Evolutionary conservation across 2,888 invertebrate genomes (phyloP).

Genomic region (Heterodera filipjevi): DNA sequence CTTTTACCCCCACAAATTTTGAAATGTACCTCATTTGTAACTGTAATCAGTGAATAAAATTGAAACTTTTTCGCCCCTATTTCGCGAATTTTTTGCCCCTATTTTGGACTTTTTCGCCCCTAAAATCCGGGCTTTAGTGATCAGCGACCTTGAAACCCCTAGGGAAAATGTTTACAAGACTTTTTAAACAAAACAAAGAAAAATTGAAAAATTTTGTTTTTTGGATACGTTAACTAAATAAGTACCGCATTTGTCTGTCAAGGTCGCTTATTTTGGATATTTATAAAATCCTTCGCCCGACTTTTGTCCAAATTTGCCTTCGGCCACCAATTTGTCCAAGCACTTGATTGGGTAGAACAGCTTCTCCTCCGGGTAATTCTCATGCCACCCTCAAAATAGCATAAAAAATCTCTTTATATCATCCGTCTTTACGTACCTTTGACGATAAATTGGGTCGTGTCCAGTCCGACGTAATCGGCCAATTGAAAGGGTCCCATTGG

Average conservation of each 20-base stretch:
- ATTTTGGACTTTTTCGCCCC: too few relatives aligned
- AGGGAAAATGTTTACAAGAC: too few relatives aligned
- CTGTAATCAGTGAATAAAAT: too few relatives aligned
- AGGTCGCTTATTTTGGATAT: slow-evolving; percentile 66
- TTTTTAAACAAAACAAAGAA: too few relatives aligned
- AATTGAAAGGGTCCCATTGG: slow-evolving; percentile 89
- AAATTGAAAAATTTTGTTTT: too few relatives aligned
- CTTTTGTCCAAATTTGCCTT: slow-evolving; percentile 82
- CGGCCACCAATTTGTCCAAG: slow-evolving; percentile 73
- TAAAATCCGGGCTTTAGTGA: too few relatives aligned
- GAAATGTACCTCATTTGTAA: too few relatives aligned
- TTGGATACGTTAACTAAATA: too few relatives aligned
- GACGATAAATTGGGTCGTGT: slow-evolving; percentile 78
- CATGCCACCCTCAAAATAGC: slow-evolving; percentile 72
- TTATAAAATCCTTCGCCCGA: slow-evolving; percentile 84
- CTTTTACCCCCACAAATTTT: too few relatives aligned
- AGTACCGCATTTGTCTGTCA: neutral
- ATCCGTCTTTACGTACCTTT: slow-evolving; percentile 69
- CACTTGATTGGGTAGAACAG: slow-evolving; percentile 71
- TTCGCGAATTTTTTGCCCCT: too few relatives aligned
- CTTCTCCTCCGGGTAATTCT: slow-evolving; percentile 76
- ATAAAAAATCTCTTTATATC: neutral
- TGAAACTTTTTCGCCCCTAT: too few relatives aligned
- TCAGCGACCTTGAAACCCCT: too few relatives aligned
- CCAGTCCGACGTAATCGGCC: slow-evolving; percentile 79